Base-by-base conservation (phyloP, 2,797 vertebrate genomes). In the Spinibarbus caldwelli region DNA sequence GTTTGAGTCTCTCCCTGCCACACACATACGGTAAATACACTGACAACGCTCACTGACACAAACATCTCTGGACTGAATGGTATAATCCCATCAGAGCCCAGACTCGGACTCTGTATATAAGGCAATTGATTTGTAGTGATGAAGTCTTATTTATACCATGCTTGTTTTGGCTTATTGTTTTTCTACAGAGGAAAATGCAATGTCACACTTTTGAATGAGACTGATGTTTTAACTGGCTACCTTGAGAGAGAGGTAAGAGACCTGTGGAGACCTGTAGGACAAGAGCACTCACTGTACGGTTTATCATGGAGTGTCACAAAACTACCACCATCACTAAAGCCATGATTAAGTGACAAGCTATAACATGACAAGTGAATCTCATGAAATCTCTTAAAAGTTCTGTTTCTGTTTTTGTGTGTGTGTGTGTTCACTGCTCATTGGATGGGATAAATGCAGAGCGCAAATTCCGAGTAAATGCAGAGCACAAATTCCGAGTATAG, bases 151-250 rank as follows among this genome's bases (percentile, higher is more conserved):
- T 78, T 41, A 78, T 59, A 38, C 52, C 5, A 10, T 62, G n/a
- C 17, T 36, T 73, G 62, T 68, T 36, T 68, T 68, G 21, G 21
- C 11, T 80, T 86, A 2, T 14, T 75, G 3, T 71, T 26, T 36
- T 68, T 54, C 82, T 84, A 0, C 91, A 98, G 97, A 88, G 98
- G 97, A 19, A 99, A 99, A 89, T 99, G 98, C 92, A 98, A 97
- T 0, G 98, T 99, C 87, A 98, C 97, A 2, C 96, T 99, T 54
- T 94, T 99, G 87, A 99, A 98, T n/a, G 98, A 99, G 90, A 99
- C 97, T 0, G 98, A 99, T 49, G 94, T 97, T 70, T 90, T 99
- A 91, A 95, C 95, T 5, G 93, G 96, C 80, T 99, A 99, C 90
- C 91, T 98, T 90, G 97, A 98, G 72, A 97, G 98, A 90, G 97